Evolutionary conservation across 2,113 vertebrate species (phyloP).

Genomic region (Tragelaphus buxtoni): DNA sequence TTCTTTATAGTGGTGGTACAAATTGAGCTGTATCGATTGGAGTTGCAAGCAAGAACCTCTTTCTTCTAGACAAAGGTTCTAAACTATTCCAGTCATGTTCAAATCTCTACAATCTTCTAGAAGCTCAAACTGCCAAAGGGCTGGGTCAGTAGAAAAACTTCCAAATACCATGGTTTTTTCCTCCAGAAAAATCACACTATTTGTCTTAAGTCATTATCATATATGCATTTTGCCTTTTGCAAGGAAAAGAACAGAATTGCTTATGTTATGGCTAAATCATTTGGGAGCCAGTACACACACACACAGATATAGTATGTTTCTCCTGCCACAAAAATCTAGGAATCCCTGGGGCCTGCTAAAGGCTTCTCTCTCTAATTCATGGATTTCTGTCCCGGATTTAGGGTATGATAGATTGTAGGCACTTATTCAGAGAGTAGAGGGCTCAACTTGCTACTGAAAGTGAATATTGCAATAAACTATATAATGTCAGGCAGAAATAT

Average conservation of each 20-base stretch:
- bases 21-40: not conserved
- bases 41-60: not conserved
- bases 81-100: not conserved
- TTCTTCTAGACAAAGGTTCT: not conserved
- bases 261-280: not conserved
- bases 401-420: conserved; percentile 12
- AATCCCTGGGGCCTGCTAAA: conserved; percentile 37
- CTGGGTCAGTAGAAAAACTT: not conserved
- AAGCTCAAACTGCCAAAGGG: not conserved
- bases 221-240: not conserved
- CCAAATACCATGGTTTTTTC: not conserved
- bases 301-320: not conserved
- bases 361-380: conserved; percentile 40
- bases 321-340: conserved; percentile 1
- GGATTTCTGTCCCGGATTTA: conserved; percentile 47
- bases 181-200: not conserved
- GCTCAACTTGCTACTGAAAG: not conserved
- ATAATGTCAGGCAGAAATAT: not conserved
- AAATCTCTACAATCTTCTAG: not conserved
- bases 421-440: conserved; percentile 15
- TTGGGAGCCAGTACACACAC: not conserved
- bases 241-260: not conserved
- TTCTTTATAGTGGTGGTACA: not conserved
- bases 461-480: not conserved
- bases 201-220: not conserved